A percentile compares a stretch with the other conserved stretches of the same genome.
phyloP scores from a whole-genome alignment of 1,140 invertebrate genomes.

The Lutraria rhynchaena region DNA sequence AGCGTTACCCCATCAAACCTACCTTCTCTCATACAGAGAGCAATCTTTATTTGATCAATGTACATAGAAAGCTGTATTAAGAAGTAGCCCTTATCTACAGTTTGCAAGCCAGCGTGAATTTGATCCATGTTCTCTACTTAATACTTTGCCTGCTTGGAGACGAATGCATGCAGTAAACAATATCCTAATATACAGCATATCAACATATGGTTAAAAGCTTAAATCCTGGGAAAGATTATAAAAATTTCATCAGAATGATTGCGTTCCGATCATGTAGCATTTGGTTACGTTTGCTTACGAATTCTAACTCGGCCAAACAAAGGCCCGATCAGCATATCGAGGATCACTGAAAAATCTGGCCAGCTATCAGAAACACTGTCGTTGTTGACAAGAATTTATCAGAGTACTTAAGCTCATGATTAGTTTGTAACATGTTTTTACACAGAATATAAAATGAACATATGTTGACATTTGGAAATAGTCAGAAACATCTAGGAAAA shows the following conservation, averaged over 20 bases:
- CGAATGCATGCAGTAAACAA: constrained; percentile 53
- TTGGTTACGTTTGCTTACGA: constrained; percentile 41
- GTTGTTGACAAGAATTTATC: no score
- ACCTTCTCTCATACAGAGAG: no score
- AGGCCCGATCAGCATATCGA: background rate
- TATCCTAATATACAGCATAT: constrained; percentile 50
- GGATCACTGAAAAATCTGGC: no score
- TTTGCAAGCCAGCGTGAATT: constrained; percentile 29
- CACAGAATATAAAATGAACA: no score
- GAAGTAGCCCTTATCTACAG: constrained; percentile 19
- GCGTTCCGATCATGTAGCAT: constrained; percentile 27
- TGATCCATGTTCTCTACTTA: constrained; percentile 33
- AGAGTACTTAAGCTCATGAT: no score
- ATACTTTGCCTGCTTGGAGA: constrained; percentile 38
- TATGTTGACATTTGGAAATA: no score
- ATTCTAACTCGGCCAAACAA: constrained; percentile 40
- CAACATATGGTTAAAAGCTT: constrained; percentile 59
- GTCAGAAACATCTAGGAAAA: no score
- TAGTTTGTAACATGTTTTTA: no score
- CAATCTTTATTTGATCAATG: constrained; percentile 14
- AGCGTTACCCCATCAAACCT: background rate
- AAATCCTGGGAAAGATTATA: constrained; percentile 52
- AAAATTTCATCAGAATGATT: constrained; percentile 50
- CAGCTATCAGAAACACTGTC: no score
- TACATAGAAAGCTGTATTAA: constrained; percentile 27